Evolutionary conservation across 1,140 invertebrate species (phyloP), one percentile per base, ranked within the genome.

Genomic region (Anadara kagoshimensis): DNA sequence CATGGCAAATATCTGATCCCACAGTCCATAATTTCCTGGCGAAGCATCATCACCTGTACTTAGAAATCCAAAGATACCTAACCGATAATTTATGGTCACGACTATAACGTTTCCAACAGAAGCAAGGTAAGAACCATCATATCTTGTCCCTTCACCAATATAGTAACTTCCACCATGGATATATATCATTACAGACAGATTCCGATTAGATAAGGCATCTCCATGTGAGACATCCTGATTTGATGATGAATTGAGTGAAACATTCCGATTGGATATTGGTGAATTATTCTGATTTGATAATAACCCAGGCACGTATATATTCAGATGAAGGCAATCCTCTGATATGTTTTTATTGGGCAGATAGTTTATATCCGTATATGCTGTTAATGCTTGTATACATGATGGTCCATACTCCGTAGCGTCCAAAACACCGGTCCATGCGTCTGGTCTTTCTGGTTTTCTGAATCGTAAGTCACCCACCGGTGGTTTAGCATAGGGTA

Each of bases 161-260:
- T 96, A 96, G 90, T 98, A 98, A 12, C 96, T 96, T 57, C 97
- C 97, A 49, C 97, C 97, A 88, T 96, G 98, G 74, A 98, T 94
- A 96, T 96, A 98, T 43, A 98, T 92, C 93, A 98, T 93, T 20
- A 98, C 96, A 26, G 96, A 93, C 82, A 93, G 94, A 0, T 20
- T 61, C 0, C 4, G 8, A 16, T 1, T 20, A 16, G 41, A 2
- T 12, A 49, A 47, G 0, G 22, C 36, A 14, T 66, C 54, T 93
- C 91, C 51, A 3, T 36, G 29, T 3, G 7, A 36, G 7, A 36
- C 7, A 36, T 36, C 29, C 29, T 36, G 29, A 36, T 36, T 36
- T 3, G 29, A 2, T 36, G 29, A 36, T 36, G 29, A 36, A 3
- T 36, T 7, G 29, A 7, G 2, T 36, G 7, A 36, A 36, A 36